A percentile compares a stretch with the other conserved stretches of the same genome.
Conservation (phyloP, 2,888 invertebrate genomes). For the Odontocerum albicorne region DNA sequence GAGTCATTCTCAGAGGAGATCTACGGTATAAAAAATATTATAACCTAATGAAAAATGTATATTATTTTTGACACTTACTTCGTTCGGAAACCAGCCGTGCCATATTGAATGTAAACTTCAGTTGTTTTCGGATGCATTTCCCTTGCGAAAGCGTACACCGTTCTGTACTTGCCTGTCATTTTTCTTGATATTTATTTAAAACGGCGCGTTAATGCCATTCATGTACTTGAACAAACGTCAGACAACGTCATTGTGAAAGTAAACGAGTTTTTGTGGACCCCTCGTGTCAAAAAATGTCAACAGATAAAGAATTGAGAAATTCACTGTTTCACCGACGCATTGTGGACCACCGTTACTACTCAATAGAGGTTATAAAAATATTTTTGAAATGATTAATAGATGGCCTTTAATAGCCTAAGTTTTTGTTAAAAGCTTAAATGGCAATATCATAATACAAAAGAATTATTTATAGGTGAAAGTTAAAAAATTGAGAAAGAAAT, state of each 20-base stretch:
- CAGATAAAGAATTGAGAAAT: constrained; percentile 4
- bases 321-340: constrained; percentile 1
- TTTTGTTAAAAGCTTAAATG: no score
- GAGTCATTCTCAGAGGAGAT: constrained; percentile 23
- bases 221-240: constrained; percentile 30
- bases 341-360: no score
- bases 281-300: constrained; percentile 18
- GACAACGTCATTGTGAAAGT: constrained; percentile 32
- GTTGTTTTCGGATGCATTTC: constrained; percentile 75
- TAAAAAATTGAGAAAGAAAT: no score
- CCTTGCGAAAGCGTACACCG: constrained; percentile 75
- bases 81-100: constrained; percentile 84
- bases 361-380: no score
- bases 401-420: no score
- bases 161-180: constrained; percentile 58
- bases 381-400: no score
- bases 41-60: constrained; percentile 23
- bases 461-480: no score
- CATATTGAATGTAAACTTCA: constrained; percentile 72
- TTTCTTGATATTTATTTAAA: constrained; percentile 28
- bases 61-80: constrained; percentile 62
- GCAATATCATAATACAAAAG: no score
- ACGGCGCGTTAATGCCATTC: constrained; percentile 25
- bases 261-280: constrained; percentile 25
- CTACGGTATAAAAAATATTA: constrained; percentile 24